Percentiles rank a stretch among this genome's conserved stretches.
phyloP scores from a whole-genome alignment of 2,113 vertebrate species.

The Varanus komodoensis region DNA sequence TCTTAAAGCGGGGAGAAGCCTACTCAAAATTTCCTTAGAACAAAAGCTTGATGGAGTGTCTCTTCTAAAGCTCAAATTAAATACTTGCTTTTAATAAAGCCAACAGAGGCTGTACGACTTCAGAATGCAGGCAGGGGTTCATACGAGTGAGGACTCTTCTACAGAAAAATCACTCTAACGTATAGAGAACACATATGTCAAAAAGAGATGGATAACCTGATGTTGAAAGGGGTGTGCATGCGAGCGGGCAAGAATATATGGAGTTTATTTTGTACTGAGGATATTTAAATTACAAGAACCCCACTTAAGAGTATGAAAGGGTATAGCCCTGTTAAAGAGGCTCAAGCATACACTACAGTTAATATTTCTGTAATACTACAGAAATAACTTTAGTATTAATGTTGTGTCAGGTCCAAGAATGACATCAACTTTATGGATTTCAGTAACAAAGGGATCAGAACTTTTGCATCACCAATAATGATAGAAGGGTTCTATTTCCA shows the following conservation, averaged over 20 bases:
- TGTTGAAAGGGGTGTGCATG: no score
- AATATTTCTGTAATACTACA: no score
- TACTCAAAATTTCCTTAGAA: not conserved
- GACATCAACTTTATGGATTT: not conserved
- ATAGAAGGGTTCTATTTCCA: not conserved
- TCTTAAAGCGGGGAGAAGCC: not conserved
- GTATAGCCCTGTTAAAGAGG: not conserved
- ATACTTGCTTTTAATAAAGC: not conserved
- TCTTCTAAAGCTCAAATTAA: not conserved
- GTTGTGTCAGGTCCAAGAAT: not conserved
- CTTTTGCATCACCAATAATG: not conserved
- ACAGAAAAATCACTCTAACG: not conserved
- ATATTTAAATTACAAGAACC: not conserved
- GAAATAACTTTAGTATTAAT: not conserved
- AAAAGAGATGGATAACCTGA: not conserved
- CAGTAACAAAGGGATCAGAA: not conserved
- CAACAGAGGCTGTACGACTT: not conserved
- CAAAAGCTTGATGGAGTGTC: no score
- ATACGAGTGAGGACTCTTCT: not conserved
- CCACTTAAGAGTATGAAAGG: not conserved
- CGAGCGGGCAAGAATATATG: not conserved
- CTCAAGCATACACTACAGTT: not conserved
- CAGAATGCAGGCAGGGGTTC: not conserved
- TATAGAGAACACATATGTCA: not conserved
- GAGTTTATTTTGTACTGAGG: not conserved